Evolutionary conservation across 1,140 invertebrate species (phyloP).

Genomic region (Drosophila pseudoananassae): DNA sequence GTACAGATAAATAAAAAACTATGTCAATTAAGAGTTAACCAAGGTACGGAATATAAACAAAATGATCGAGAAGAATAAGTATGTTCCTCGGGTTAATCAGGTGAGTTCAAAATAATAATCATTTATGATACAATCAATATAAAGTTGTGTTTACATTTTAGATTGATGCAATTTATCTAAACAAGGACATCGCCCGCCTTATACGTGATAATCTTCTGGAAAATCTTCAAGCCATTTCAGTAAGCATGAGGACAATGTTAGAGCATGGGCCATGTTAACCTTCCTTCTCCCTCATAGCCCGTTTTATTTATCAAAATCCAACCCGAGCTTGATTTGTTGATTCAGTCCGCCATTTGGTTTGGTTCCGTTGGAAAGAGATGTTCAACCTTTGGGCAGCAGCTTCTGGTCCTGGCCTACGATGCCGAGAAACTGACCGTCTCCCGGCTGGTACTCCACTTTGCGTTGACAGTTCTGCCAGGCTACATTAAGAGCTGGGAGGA

Average conservation of each 20-base stretch:
- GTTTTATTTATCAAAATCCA: slow-evolving; percentile 85
- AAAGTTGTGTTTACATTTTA: slow-evolving; percentile 47
- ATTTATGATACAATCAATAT: background rate
- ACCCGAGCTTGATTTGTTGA: slow-evolving; percentile 86
- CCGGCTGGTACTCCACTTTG: slow-evolving; percentile 86
- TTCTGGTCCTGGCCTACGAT: slow-evolving; percentile 87
- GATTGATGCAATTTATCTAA: slow-evolving; percentile 86
- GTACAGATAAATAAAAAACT: slow-evolving; percentile 54
- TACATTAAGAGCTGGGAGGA: slow-evolving; percentile 86
- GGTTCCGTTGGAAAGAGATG: slow-evolving; percentile 85
- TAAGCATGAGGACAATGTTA: slow-evolving; percentile 46
- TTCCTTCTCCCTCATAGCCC: slow-evolving; percentile 73
- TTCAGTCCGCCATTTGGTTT: slow-evolving; percentile 86
- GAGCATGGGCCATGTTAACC: background rate
- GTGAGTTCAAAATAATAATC: slow-evolving; percentile 56
- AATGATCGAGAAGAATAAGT: slow-evolving; percentile 76
- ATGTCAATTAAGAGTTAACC: slow-evolving; percentile 32
- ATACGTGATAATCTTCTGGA: slow-evolving; percentile 85
- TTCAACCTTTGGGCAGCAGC: slow-evolving; percentile 87
- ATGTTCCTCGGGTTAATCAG: slow-evolving; percentile 84
- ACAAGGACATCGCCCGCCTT: slow-evolving; percentile 86
- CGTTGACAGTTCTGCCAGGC: slow-evolving; percentile 85
- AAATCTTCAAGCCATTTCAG: slow-evolving; percentile 85
- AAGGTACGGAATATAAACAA: slow-evolving; percentile 50
- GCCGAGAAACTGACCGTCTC: slow-evolving; percentile 84